Percentiles rank a stretch among this genome's conserved stretches.
These are phyloP conservation scores for Octonoba sinensis DNA, from an alignment of 2,888 invertebrate genomes.

Conservation along the genomic window DNA sequence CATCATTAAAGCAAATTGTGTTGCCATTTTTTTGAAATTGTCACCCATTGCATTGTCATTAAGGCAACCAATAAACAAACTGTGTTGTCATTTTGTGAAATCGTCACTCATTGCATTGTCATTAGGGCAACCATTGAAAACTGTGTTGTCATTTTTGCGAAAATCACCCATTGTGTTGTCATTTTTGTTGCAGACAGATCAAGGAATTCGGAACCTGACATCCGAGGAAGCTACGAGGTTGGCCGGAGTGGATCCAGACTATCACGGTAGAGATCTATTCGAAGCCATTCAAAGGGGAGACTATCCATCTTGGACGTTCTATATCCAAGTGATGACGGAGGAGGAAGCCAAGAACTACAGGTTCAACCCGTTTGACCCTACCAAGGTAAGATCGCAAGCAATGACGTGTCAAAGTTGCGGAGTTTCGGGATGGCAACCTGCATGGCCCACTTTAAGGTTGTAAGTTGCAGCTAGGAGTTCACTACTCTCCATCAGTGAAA, in stretches of 20 bases:
- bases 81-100: too few species aligned
- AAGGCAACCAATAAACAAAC: too few species aligned
- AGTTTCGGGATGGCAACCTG: too few species aligned
- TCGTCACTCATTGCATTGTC: too few species aligned
- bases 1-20: too few species aligned
- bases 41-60: too few species aligned
- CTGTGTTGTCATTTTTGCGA: conserved; percentile 75
- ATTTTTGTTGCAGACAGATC: conserved; percentile 77
- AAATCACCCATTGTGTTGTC: conserved; percentile 11
- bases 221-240: conserved; percentile 80
- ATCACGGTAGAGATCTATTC: conserved; percentile 87
- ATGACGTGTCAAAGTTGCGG: too few species aligned
- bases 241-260: conserved; percentile 86
- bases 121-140: too few species aligned
- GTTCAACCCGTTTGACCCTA: conserved; percentile 94
- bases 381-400: conserved; percentile 76
- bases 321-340: conserved; percentile 87
- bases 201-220: conserved; percentile 86
- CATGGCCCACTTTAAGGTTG: too few species aligned
- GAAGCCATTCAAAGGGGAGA: conserved; percentile 83
- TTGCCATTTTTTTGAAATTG: too few species aligned
- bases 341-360: conserved; percentile 83
- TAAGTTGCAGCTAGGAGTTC: too few species aligned
- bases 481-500: too few species aligned
- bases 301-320: conserved; percentile 81